These are phyloP conservation scores for Salticus scenicus DNA, from an alignment of 2,888 invertebrate species.

Conservation along the genomic window DNA sequence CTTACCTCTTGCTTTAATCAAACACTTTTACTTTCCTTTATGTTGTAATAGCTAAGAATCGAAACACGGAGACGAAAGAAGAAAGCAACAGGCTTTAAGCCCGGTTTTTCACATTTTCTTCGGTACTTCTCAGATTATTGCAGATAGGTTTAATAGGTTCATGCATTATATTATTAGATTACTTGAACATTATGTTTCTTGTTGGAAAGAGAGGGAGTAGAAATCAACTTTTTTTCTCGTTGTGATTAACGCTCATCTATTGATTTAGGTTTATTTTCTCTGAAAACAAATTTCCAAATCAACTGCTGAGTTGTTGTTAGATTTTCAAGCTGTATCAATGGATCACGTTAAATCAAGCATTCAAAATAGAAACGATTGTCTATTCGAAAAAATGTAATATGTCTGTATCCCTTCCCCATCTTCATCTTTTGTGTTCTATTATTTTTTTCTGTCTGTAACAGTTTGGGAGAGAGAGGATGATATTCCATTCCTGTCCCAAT, in stretches of 20 bases:
- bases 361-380: slow-evolving; percentile 45
- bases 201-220: too few relatives aligned
- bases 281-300: background rate
- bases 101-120: too few relatives aligned
- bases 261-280: background rate
- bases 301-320: background rate
- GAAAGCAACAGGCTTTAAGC: too few relatives aligned
- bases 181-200: too few relatives aligned
- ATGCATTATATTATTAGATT: too few relatives aligned
- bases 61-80: too few relatives aligned
- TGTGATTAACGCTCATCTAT: background rate
- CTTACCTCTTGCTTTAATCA: too few relatives aligned
- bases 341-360: slow-evolving; percentile 57
- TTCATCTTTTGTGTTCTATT: slow-evolving; percentile 14
- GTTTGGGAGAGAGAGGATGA: slow-evolving; percentile 5
- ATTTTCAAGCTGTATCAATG: background rate
- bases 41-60: too few relatives aligned
- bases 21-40: too few relatives aligned
- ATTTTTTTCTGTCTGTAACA: slow-evolving; percentile 13
- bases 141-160: too few relatives aligned
- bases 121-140: too few relatives aligned
- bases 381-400: slow-evolving; percentile 58
- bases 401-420: slow-evolving; percentile 43
- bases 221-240: too few relatives aligned
- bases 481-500: slow-evolving; percentile 16